Evolutionary conservation across 2,113 vertebrate genomes (phyloP), one percentile per base, ranked within the genome.

Genomic region (Caloenas nicobarica): DNA sequence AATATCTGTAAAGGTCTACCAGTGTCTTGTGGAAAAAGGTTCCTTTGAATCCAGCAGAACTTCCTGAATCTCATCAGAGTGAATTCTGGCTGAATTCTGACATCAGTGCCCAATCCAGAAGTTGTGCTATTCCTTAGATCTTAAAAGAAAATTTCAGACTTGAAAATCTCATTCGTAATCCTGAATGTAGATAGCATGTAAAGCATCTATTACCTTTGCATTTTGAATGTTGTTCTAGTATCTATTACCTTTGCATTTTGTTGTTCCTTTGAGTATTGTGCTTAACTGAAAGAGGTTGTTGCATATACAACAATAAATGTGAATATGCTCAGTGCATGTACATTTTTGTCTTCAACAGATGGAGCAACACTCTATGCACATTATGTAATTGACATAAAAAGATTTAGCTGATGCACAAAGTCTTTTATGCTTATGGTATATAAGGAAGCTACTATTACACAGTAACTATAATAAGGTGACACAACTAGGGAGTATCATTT

Each of bases 281-380:
- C 46, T 91, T 93, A 80, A 68, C 36, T 50, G 50, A 84, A 90
- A 74, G 34, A 51, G 21, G 7, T 76, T 89, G n/a, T 91, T 91
- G 51, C 22, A 48, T 3, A 78, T 72, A 88, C 23, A 66, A 2
- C 89, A 93, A 84, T 73, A 95, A 95, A 81, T 23, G 38, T 85
- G 84, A 90, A 84, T 94, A 74, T 31, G 4, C 48, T 90, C 34
- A n/a, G 9, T 48, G 31, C 17, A n/a, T 87, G 69, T 68, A 61
- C 9, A 34, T 84, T 96, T 96, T 76, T 69, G 28, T 81, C 61
- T 77, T 28, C 65, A 96, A 78, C 90, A 97, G 94, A 94, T 86
- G 91, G 92, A 93, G 42, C 31, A 91, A 81, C 38, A 31, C 28
- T 88, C 38, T 91, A 71, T 51, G 24, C n/a, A 80, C 5, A 7